Conservation (phyloP, 30 jellyfish, hydroid and myxozoan species). For the Turritopsis dohrnii region DNA sequence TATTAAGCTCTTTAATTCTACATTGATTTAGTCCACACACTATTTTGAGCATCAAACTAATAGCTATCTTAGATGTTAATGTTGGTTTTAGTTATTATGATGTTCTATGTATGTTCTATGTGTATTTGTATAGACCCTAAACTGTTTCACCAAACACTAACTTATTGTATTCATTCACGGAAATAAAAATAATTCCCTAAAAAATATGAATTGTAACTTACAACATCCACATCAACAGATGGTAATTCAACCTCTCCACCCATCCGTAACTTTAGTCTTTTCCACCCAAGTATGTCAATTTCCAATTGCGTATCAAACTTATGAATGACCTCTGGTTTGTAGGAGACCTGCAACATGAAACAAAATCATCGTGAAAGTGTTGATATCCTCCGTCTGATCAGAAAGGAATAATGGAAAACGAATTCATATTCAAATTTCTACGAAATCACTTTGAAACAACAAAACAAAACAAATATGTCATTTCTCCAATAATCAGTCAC, state of each 20-base stretch:
- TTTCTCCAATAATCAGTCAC: no score
- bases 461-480: no score
- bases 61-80: no score
- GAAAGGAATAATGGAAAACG: not conserved
- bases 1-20: no score
- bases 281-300: conserved; percentile 77
- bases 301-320: conserved; percentile 84
- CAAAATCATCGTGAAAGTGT: not conserved
- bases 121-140: not conserved
- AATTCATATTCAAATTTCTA: no score
- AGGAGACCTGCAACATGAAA: conserved; percentile 48
- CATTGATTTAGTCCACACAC: no score
- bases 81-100: no score
- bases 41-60: no score
- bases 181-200: not conserved
- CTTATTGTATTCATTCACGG: not conserved
- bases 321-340: conserved; percentile 64
- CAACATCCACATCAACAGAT: conserved; percentile 56
- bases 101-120: no score
- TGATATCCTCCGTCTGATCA: not conserved
- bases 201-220: conserved; percentile 13
- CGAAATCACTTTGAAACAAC: no score
- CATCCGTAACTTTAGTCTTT: conserved; percentile 58
- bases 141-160: not conserved
- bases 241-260: conserved; percentile 93